Evolutionary conservation across 2,888 invertebrate genomes (phyloP).

Genomic region (Ichneumoninae sp.): DNA sequence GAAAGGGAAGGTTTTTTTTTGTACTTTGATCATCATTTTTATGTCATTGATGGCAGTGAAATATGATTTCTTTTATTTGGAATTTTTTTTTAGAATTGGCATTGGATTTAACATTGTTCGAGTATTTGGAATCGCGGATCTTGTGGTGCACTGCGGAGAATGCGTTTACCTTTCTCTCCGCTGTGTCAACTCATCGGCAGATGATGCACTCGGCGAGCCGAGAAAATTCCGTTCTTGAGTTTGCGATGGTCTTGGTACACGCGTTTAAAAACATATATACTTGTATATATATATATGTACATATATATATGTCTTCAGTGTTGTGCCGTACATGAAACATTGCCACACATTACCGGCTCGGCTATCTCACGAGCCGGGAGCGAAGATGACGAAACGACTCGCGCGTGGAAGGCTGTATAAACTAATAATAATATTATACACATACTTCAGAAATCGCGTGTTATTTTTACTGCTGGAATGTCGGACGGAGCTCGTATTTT

Average conservation of each 20-base stretch:
- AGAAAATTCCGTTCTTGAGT: conserved; percentile 52
- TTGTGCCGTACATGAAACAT: conserved; percentile 24
- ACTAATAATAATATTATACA: conserved; percentile 41
- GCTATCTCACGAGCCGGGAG: conserved; percentile 57
- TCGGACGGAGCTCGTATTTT: conserved; percentile 27
- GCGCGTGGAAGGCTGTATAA: conserved; percentile 35
- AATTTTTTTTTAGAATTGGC: neutral
- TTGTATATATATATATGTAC: conserved; percentile 19
- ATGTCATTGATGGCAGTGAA: neutral
- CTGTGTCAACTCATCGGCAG: conserved; percentile 60
- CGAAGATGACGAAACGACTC: conserved; percentile 63
- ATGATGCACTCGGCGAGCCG: conserved; percentile 52
- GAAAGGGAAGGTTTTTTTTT: neutral
- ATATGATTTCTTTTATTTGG: neutral
- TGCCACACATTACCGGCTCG: conserved; percentile 50
- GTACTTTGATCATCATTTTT: neutral
- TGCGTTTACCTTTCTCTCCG: conserved; percentile 62
- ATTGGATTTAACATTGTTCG: neutral
- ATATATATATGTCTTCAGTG: neutral
- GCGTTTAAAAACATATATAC: conserved; percentile 15
- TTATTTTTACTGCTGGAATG: conserved; percentile 53
- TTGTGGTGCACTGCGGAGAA: conserved; percentile 45
- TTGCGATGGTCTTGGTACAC: conserved; percentile 27
- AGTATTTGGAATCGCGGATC: conserved; percentile 31
- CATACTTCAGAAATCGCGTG: conserved; percentile 18